Conservation (phyloP, 2,113 vertebrate species). For the Rhinoderma darwinii region DNA sequence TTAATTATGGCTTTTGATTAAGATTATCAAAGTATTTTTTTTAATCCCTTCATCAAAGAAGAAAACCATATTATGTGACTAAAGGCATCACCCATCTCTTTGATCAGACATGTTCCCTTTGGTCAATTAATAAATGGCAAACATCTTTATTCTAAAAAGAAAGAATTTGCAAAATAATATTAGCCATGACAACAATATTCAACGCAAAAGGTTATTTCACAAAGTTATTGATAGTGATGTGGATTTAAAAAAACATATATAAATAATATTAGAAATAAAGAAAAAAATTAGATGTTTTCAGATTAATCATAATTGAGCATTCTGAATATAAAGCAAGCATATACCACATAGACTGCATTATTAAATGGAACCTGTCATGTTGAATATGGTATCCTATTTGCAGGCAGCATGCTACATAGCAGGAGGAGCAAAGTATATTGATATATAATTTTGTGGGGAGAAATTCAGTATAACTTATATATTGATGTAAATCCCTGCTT, state of each 20-base stretch:
- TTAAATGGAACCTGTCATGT: too few species aligned
- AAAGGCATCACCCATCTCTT: background rate
- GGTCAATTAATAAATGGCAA: background rate
- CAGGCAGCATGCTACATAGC: too few species aligned
- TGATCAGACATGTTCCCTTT: background rate
- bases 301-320: too few species aligned
- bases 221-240: background rate
- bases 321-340: too few species aligned
- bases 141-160: background rate
- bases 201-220: background rate
- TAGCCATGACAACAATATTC: background rate
- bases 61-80: background rate
- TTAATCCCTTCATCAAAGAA: background rate
- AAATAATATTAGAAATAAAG: background rate
- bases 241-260: background rate
- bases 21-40: conserved; percentile 17
- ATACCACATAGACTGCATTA: too few species aligned
- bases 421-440: too few species aligned
- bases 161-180: background rate
- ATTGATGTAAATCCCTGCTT: too few species aligned
- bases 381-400: too few species aligned
- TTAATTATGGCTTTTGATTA: conserved; percentile 2
- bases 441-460: too few species aligned
- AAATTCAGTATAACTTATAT: too few species aligned
- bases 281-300: too few species aligned